phyloP scores from a whole-genome alignment of 2,113 vertebrate species.

The Canis aureus region DNA sequence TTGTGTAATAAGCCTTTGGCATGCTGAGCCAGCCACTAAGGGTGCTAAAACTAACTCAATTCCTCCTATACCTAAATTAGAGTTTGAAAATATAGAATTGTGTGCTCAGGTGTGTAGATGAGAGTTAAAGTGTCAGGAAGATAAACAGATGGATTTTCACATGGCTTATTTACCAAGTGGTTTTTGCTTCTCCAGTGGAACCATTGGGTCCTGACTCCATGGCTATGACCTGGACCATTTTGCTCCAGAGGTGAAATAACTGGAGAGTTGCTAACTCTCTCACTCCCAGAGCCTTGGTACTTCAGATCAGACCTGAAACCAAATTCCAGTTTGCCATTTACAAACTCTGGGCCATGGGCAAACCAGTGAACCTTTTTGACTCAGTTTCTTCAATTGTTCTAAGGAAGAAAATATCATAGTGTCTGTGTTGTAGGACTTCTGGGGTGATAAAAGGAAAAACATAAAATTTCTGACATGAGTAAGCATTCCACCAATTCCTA shows the following conservation, averaged over 20 bases:
- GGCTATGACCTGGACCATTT: not conserved
- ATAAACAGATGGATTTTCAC: slow-evolving; percentile 24
- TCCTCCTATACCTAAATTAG: slow-evolving; percentile 44
- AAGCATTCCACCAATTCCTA: not conserved
- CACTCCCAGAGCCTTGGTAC: not conserved
- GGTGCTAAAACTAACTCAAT: not conserved
- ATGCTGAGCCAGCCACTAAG: not conserved
- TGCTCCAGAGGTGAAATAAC: not conserved
- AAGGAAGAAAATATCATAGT: not conserved
- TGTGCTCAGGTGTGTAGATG: slow-evolving; percentile 49
- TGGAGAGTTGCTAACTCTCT: not conserved
- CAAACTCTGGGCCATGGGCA: not conserved
- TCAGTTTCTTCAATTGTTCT: not conserved
- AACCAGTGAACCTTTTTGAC: not conserved
- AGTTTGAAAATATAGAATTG: slow-evolving; percentile 54
- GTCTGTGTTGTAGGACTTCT: not conserved
- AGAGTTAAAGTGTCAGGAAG: not conserved
- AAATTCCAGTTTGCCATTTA: not conserved
- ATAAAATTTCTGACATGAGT: not conserved
- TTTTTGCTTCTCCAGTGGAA: not conserved
- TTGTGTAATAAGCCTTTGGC: not conserved
- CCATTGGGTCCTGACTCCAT: not conserved
- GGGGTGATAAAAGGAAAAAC: not conserved
- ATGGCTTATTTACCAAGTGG: not conserved
- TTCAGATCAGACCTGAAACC: not conserved